These are phyloP conservation scores for Drosophila guanche DNA, from an alignment of 1,140 invertebrate species.

Conservation along the genomic window DNA sequence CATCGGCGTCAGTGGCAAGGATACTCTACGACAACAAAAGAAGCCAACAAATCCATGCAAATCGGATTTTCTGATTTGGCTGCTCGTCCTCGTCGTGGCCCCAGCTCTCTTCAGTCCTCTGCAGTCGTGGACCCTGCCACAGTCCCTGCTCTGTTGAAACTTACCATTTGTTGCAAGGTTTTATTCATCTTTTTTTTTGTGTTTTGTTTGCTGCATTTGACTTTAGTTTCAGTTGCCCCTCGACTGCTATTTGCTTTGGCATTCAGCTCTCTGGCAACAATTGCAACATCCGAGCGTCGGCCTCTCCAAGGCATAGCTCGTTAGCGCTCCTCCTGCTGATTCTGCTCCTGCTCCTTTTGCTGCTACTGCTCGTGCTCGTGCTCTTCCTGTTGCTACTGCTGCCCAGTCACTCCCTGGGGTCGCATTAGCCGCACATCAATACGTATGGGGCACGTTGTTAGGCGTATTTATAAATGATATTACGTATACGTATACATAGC, in stretches of 20 bases:
- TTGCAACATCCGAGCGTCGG: constrained; percentile 56
- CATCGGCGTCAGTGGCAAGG: constrained; percentile 75
- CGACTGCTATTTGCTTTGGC: constrained; percentile 78
- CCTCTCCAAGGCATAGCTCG: constrained; percentile 75
- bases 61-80: constrained; percentile 81
- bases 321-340: constrained; percentile 62
- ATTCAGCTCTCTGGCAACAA: constrained; percentile 80
- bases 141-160: constrained; percentile 21
- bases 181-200: constrained; percentile 44
- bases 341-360: constrained; percentile 1
- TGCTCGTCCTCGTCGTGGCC: constrained; percentile 27
- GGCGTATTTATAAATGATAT: constrained; percentile 80
- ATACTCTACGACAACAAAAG: constrained; percentile 76
- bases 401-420: constrained; percentile 71
- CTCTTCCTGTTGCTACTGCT: constrained; percentile 13
- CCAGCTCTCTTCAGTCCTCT: neutral
- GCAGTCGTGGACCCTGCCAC: neutral
- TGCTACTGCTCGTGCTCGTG: constrained; percentile 10
- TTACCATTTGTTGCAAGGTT: constrained; percentile 39
- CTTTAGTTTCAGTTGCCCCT: constrained; percentile 76
- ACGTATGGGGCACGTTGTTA: constrained; percentile 58
- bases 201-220: constrained; percentile 59
- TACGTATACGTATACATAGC: constrained; percentile 57
- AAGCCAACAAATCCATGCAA: constrained; percentile 82
- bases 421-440: constrained; percentile 79